Percentiles rank a stretch among this genome's conserved stretches.
Evolutionary conservation across 2,113 vertebrate genomes (phyloP).

Genomic region (Bombycilla garrulus): DNA sequence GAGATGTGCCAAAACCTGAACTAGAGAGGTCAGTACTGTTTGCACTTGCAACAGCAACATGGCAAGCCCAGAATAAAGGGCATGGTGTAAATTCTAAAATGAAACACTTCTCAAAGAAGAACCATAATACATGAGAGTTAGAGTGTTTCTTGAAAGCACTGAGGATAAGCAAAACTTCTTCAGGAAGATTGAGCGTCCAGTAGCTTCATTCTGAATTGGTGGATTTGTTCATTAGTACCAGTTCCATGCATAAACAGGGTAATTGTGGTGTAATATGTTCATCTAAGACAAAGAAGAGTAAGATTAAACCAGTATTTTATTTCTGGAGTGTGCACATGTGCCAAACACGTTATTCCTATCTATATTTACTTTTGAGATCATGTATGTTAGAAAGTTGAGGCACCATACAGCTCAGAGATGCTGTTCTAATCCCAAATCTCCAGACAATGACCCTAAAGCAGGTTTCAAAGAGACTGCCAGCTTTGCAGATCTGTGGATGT

Average conservation of each 20-base stretch:
- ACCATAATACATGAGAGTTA: neutral
- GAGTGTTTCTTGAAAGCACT: neutral
- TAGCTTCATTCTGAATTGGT: neutral
- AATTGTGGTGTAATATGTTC: neutral
- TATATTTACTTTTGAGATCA: neutral
- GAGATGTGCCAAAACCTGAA: neutral
- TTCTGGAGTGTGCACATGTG: neutral
- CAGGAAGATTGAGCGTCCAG: neutral
- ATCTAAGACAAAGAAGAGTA: neutral
- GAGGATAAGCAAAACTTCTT: neutral
- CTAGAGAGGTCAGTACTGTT: neutral
- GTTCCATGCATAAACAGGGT: neutral
- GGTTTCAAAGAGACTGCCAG: neutral
- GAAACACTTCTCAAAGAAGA: neutral
- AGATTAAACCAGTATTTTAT: neutral
- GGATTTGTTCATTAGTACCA: neutral
- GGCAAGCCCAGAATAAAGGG: neutral
- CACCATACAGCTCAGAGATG: neutral
- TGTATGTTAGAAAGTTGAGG: neutral
- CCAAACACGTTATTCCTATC: neutral
- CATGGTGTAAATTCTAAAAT: neutral
- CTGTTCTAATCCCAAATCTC: neutral
- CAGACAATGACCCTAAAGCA: neutral
- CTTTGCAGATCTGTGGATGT: neutral
- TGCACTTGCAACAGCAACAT: neutral